Evolutionary conservation across 2,888 invertebrate species (phyloP).

Genomic region (Platycheirus albimanus): DNA sequence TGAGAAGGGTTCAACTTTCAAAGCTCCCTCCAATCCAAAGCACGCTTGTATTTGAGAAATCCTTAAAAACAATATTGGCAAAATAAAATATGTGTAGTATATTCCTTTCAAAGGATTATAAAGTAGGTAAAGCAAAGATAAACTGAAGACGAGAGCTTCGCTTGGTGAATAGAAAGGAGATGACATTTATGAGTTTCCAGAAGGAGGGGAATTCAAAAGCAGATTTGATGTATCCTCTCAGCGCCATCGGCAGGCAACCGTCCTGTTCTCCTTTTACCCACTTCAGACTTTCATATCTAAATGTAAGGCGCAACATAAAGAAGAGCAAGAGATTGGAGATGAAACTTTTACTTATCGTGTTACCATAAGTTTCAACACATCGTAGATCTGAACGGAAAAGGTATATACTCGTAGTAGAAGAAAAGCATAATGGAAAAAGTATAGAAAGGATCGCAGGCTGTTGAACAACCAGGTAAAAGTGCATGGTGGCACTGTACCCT

Average conservation of each 20-base stretch:
- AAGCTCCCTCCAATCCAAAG: conserved; percentile 11
- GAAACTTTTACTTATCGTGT: conserved; percentile 60
- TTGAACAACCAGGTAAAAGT: too few species aligned
- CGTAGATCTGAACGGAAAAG: neutral
- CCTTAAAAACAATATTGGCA: conserved; percentile 39
- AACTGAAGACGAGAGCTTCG: conserved; percentile 33
- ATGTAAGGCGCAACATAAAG: conserved; percentile 20
- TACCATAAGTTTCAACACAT: conserved; percentile 45
- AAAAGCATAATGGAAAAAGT: conserved; percentile 11
- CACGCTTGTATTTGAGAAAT: conserved; percentile 23
- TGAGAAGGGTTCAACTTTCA: conserved; percentile 17
- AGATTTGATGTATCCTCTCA: conserved; percentile 57
- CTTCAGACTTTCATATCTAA: conserved; percentile 39
- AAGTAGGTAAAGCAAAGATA: conserved; percentile 62
- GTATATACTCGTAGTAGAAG: too few species aligned
- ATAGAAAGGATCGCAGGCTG: conserved; percentile 41
- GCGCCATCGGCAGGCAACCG: conserved; percentile 29
- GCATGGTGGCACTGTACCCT: too few species aligned
- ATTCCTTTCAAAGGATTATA: conserved; percentile 33
- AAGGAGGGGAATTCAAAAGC: conserved; percentile 62
- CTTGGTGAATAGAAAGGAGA: conserved; percentile 52
- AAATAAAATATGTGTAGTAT: conserved; percentile 31
- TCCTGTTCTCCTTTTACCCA: conserved; percentile 30
- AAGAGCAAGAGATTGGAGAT: conserved; percentile 45
- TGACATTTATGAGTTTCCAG: conserved; percentile 65